Evolutionary conservation across 2,888 invertebrate genomes (phyloP), one percentile per base, ranked within the genome.

Genomic region (Phortica magna): DNA sequence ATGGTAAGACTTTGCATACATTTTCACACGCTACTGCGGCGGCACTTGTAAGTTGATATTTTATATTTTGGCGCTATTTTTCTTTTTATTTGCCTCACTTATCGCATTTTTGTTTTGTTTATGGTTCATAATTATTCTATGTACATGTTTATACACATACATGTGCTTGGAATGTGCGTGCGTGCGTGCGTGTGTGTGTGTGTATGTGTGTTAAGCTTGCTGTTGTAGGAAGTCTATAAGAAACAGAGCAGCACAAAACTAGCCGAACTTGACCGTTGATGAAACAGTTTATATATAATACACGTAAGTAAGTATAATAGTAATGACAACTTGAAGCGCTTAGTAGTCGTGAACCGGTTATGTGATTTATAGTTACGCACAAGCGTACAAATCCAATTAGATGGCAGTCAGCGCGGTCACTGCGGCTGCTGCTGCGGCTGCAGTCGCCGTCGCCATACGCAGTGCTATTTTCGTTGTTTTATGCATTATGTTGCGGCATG

Each of bases 341-440:
- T 41, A 12, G 7, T 19, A 12, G 68, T 41, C n/a, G 17, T 6
- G 14, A 76, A 76, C 76, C 76, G 76, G 76, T 76, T 79, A 75
- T 87, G 83, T 88, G 89, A 87, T 87, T 88, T 87, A 88, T 86
- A 85, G 88, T 87, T 87, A 86, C 88, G 85, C 85, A 88, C 87
- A 88, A 88, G 84, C 89, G 86, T 89, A 82, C 88, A 88, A 87
- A 87, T 86, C 84, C 86, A 86, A 87, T 89, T 84, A 87, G 87
- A 88, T 80, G 79, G 82, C 61, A 61, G 22, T 48, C 2, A 31
- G 31, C 31, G 31, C 31, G 31, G 5, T 31, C 31, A 61, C 22
- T 61, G n/a, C n/a, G n/a, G n/a, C n/a, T n/a, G n/a, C n/a, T n/a
- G n/a, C n/a, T n/a, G n/a, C n/a, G 55, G 55, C 14, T 55, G 14